Base-by-base conservation (phyloP, 2,113 vertebrate species). In the Microcebus tavaratra region DNA sequence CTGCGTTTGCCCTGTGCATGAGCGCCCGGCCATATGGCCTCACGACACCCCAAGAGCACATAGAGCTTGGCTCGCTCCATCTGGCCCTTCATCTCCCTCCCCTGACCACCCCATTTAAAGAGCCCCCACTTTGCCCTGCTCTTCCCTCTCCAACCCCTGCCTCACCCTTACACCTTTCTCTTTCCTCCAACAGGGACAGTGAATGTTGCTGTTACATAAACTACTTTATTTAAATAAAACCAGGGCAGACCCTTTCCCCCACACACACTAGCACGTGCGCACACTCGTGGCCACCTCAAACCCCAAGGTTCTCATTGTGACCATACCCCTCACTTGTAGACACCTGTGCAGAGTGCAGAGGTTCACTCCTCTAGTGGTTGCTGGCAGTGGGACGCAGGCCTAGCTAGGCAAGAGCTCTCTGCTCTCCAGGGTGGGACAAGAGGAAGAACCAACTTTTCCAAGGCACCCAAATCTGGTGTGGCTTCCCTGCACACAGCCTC, bases 221-320 rank as follows among this genome's bases (percentile, higher is more conserved):
- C 97, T 95, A 97, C 94, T 98, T 98, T 98, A 98, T 98, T 98
- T 97, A 98, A 97, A 98, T 98, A 98, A 97, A 96, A 75, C 53
- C 88, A 80, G 80, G 84, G 50, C 79, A 90, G 70, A 63, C 20
- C 79, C 42, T 76, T 53, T 39, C 25, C 63, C 90, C 39, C 80
- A 20, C 68, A 87, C 87, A 84, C 59, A 61, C 83, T 59, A 4
- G 57, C 88, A 95, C 84, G 78, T 87, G 91, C 88, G 61, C 61
- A 50, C 91, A 78, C 34, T 45, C 39, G 5, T 2, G 93, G 96
- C 94, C 95, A 97, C 97, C 92, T 98, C 98, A 95, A 97, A 98
- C 95, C 80, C 85, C 8, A 11, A 4, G 81, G 96, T 96, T 96
- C 75, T 96, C 95, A 97, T 90, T 8, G 78, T 97, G 97, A 85